These are phyloP conservation scores for Saguinus imperator DNA, from an alignment of 2,113 vertebrate species.

Conservation along the genomic window DNA sequence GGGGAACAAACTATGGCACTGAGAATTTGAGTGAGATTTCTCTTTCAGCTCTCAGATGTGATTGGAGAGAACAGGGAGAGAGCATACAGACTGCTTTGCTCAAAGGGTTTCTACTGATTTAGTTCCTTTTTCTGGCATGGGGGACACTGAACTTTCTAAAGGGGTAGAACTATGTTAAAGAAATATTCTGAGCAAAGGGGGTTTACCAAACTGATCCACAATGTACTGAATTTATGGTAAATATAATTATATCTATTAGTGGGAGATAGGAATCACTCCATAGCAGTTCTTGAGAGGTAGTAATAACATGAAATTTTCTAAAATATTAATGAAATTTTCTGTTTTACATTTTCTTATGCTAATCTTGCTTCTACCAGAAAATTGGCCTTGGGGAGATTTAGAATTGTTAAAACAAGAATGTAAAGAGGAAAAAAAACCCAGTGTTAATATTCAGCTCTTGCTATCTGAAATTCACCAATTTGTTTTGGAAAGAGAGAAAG, in stretches of 20 bases:
- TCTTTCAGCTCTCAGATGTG: not conserved
- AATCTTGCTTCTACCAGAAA: slow-evolving; percentile 23
- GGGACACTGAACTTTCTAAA: not conserved
- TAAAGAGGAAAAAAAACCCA: not conserved
- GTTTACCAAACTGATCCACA: not conserved
- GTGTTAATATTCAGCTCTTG: slow-evolving; percentile 27
- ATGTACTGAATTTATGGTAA: not conserved
- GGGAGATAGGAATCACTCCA: not conserved
- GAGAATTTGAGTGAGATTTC: not conserved
- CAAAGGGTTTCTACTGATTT: not conserved
- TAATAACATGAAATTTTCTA: not conserved
- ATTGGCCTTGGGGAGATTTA: not conserved
- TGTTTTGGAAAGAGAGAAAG: not conserved
- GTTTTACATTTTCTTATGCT: slow-evolving; percentile 15
- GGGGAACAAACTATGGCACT: not conserved
- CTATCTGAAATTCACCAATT: not conserved
- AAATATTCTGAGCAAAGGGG: not conserved
- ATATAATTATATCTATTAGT: not conserved
- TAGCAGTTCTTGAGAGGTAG: slow-evolving; percentile 20
- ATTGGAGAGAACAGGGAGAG: not conserved
- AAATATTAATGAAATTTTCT: slow-evolving; percentile 27
- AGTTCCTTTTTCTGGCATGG: slow-evolving; percentile 3
- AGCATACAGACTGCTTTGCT: not conserved
- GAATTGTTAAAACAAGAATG: slow-evolving; percentile 33
- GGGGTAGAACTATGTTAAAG: not conserved